Base-by-base conservation (phyloP, 2,797 vertebrate genomes). In the Jordanella pulchra region DNA sequence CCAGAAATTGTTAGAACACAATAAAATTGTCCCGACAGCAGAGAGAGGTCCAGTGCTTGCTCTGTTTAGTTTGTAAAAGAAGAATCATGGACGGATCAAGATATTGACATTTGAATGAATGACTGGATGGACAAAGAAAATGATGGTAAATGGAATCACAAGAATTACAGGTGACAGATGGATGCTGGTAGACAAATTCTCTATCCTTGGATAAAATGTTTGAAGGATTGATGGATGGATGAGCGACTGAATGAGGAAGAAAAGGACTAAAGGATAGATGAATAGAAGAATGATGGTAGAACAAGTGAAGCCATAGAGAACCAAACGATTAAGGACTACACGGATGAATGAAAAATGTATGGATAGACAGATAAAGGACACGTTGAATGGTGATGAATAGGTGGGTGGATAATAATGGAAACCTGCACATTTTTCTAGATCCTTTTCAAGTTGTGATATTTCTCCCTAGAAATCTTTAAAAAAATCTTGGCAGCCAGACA, bases 1-100 rank as follows among this genome's bases (percentile, higher is more conserved):
- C 25, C 86, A 78, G 69, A 42, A 80, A 72, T 61, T 72, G 63
- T 84, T 69, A 12, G 12, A 65, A 51, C 69, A 79, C n/a, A 84
- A 85, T 76, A 71, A 84, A 87, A 58, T 68, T 73, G 48, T 30
- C 66, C 68, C 54, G 18, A 55, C 35, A 65, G 23, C 44, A 10
- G 64, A 15, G 35, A 63, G 5, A 10, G 39, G 23, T 44, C 35
- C 21, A 63, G 35, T 42, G 11, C 12, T 42, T 7, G 23, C 14
- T 63, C n/a, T 54, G n/a, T 27, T 54, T 54, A 54, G 53, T 3
- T 51, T n/a, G 9, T 21, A 23, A 5, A 21, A 50, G 48, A 50
- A 23, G 17, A 50, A 50, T 21, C n/a, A n/a, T n/a, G n/a, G n/a
- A n/a, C n/a, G n/a, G n/a, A n/a, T n/a, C n/a, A n/a, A n/a, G n/a